Conservation (phyloP, 1,140 invertebrate species). For the Orius laevigatus region DNA sequence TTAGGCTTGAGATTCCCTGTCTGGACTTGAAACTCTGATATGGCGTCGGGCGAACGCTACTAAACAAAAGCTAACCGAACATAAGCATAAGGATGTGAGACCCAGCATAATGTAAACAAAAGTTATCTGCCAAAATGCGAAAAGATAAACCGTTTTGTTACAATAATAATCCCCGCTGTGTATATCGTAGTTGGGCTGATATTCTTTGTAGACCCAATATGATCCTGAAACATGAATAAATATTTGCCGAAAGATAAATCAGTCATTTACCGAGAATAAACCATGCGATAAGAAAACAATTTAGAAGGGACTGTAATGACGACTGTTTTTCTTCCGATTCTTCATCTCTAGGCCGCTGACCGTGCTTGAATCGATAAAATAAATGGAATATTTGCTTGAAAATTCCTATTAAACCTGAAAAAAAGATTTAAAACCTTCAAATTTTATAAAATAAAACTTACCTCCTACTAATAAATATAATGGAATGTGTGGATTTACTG, state of each 20-base stretch:
- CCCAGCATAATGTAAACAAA: conserved; percentile 39
- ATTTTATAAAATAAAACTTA: conserved; percentile 3
- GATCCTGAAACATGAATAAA: conserved; percentile 28
- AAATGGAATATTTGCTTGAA: conserved; percentile 42
- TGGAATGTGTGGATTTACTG: conserved; percentile 5
- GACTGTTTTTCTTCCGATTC: conserved; percentile 36
- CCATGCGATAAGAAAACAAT: conserved; percentile 47
- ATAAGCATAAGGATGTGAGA: conserved; percentile 34
- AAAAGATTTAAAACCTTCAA: neutral
- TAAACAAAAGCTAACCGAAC: conserved; percentile 21
- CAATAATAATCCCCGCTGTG: conserved; percentile 34
- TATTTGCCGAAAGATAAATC: no score
- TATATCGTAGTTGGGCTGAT: conserved; percentile 40
- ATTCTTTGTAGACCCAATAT: conserved; percentile 47
- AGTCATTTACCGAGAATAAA: conserved; percentile 40
- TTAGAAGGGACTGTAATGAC: conserved; percentile 37
- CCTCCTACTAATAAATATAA: conserved; percentile 14
- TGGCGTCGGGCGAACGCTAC: conserved; percentile 11
- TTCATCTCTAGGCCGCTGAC: conserved; percentile 34
- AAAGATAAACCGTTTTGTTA: conserved; percentile 45
- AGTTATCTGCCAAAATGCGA: conserved; percentile 50
- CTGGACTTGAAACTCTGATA: conserved; percentile 5
- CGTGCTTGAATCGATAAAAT: conserved; percentile 32
- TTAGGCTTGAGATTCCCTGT: conserved; percentile 6
- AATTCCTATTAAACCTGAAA: conserved; percentile 39